Evolutionary conservation across 2,888 invertebrate species (phyloP), one percentile per base, ranked within the genome.

Genomic region (Philereme transversata): DNA sequence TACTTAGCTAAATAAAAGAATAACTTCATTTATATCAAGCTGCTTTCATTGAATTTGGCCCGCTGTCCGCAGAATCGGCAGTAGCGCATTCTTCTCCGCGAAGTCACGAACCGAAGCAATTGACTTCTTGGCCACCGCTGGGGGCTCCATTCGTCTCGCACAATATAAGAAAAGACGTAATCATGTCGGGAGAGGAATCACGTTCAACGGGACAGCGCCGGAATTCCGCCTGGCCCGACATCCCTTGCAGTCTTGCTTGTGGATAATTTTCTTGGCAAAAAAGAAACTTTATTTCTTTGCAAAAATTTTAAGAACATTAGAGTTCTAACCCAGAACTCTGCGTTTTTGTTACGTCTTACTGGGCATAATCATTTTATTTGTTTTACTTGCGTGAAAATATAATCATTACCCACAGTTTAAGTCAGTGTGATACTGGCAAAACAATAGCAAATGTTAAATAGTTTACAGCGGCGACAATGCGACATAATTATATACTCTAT

Each of bases 91-190:
- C 73, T 72, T 69, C 69, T 55, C 67, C 55, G 55, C 50, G 65
- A 56, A 76, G 77, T 82, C 85, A 83, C 85, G 85, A 82, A 78
- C 79, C 71, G 72, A 73, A 79, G 79, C 84, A 83, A 86, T 84
- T 84, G 82, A 84, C 83, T 86, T 78, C 78, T 80, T 78, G 81
- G 81, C 79, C 78, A 76, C 72, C 71, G 72, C 69, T 76, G 73
- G 74, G 67, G 71, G 75, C 72, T 77, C 83, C 76, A 88, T 89
- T 89, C 87, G 88, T 81, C 78, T 78, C 78, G 64, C 77, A 87
- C 87, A 88, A 86, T 88, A 83, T 88, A 88, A 87, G 85, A 87
- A 88, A 88, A 88, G 87, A 79, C 81, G 87, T 86, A 90, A 90
- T 86, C 83, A 84, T 86, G 85, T 81, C 87, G 81, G 73, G 79